Percentiles rank a stretch among this genome's conserved stretches.
These are phyloP conservation scores for Metallyticus violacea DNA, from an alignment of 2,888 invertebrate species.

Conservation along the genomic window DNA sequence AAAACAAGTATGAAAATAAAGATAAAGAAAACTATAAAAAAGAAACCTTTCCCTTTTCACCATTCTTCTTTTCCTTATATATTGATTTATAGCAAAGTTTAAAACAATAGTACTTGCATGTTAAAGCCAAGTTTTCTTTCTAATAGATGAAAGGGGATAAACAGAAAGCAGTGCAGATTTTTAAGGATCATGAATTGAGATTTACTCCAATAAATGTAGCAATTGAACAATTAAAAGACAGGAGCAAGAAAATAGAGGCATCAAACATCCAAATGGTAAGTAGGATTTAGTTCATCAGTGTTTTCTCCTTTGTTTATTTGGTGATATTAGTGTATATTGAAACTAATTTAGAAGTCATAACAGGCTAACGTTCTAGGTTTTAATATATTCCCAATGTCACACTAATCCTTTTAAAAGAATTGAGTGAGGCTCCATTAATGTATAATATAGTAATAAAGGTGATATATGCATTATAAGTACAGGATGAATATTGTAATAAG, in stretches of 20 bases:
- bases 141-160: slow-evolving; percentile 40
- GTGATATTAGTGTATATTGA: too few relatives aligned
- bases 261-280: neutral
- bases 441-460: too few relatives aligned
- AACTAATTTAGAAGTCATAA: too few relatives aligned
- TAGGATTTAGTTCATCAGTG: neutral
- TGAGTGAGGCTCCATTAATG: too few relatives aligned
- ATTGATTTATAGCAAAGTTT: too few relatives aligned
- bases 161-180: slow-evolving; percentile 44
- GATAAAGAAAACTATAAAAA: neutral
- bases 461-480: too few relatives aligned
- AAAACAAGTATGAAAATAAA: neutral
- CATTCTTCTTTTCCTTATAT: too few relatives aligned
- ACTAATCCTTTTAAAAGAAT: too few relatives aligned
- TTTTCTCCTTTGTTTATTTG: neutral
- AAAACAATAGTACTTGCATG: neutral
- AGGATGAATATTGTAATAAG: too few relatives aligned
- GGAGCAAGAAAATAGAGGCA: neutral
- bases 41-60: too few relatives aligned
- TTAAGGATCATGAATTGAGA: slow-evolving; percentile 38
- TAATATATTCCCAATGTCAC: too few relatives aligned
- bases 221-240: neutral
- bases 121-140: slow-evolving; percentile 39
- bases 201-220: neutral
- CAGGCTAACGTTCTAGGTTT: too few relatives aligned